Evolutionary conservation across 2,113 vertebrate species (phyloP).

Genomic region (Phaetusa simplex): DNA sequence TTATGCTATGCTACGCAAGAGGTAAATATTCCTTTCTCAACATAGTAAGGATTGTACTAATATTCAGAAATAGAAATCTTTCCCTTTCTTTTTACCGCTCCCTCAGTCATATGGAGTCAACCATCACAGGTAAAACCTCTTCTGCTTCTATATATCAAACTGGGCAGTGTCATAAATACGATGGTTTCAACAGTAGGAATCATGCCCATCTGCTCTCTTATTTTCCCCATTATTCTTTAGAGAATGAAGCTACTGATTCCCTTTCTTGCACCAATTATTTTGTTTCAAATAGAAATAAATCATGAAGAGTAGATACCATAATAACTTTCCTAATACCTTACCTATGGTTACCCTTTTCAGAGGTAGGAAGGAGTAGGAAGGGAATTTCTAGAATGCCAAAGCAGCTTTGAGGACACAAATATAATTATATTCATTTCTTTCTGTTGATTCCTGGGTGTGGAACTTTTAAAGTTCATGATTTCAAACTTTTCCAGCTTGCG

Average conservation of each 20-base stretch:
- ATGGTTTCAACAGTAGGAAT: background rate
- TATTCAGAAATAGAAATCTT: background rate
- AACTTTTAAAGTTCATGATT: background rate
- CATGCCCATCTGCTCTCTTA: background rate
- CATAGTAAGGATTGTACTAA: background rate
- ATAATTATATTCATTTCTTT: background rate
- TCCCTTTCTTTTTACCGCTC: background rate
- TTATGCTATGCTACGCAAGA: background rate
- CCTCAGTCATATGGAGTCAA: background rate
- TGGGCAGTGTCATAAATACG: background rate
- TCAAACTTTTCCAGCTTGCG: background rate
- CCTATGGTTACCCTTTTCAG: background rate
- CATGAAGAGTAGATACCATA: background rate
- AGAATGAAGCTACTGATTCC: background rate
- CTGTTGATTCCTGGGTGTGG: background rate
- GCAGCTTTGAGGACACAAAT: background rate
- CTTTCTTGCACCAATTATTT: background rate
- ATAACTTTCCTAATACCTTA: rapidly evolving
- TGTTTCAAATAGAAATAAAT: background rate
- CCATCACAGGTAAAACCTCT: background rate
- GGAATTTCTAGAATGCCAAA: background rate
- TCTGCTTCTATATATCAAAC: background rate
- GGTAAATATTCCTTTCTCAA: background rate
- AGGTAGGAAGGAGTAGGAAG: background rate
- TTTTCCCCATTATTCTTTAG: background rate